Base-by-base conservation (phyloP, 2,888 invertebrate genomes). In the Xanthorhoe spadicearia region DNA sequence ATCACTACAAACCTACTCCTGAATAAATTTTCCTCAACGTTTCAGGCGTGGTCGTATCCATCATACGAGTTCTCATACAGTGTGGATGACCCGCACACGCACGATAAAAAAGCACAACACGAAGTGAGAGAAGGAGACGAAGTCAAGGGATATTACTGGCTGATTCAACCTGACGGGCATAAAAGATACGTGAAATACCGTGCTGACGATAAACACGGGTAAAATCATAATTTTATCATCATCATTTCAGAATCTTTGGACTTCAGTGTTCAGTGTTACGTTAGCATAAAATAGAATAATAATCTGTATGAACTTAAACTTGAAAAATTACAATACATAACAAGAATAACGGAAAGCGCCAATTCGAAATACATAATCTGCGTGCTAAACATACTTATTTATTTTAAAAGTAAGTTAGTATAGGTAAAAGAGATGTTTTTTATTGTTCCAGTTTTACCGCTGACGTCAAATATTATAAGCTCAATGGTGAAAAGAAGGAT, bases 51-150 rank as follows among this genome's bases (percentile, higher is more conserved):
- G 84, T 76, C 91, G 84, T 90, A 92, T 89, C 92, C 93, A 68
- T 86, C 88, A 81, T 93, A 93, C 81, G 92, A 93, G 75, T 94
- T 92, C 89, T 92, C 91, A 70, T 94, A 94, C 81, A 90, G 89
- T 74, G 94, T 94, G 61, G 80, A 89, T 65, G 94, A 94, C 79
- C 92, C 93, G 60, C 90, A 94, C 78, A 94, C 94, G 18, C 94
- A 94, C 69, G 94, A 94, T 80, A 82, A 85, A 65, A 94, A 94
- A 79, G 90, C 88, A 63, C 94, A 94, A 67, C 83, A 92, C 52
- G 94, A 94, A 75, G 72, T 75, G 28, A 85, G 94, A 57, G 81
- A 94, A 15, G 94, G 94, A 50, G 94, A 93, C 72, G 86, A 87
- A 70, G 93, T 94, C 15, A 92, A 89, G 70, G 94, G 94, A 67